phyloP scores from a whole-genome alignment of 2,888 invertebrate genomes.

The Melipona bicolor region DNA sequence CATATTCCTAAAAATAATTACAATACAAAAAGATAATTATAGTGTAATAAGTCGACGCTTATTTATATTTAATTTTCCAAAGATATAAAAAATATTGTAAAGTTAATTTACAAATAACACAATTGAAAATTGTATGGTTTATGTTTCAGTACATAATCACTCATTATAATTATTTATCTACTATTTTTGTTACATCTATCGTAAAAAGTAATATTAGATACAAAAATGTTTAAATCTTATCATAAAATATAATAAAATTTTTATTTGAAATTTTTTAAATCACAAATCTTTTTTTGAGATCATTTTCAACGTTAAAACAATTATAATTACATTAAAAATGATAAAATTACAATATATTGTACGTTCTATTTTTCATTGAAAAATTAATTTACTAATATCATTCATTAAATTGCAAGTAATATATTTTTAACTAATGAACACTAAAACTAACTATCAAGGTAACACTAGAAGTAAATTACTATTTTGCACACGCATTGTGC shows the following conservation, averaged over 20 bases:
- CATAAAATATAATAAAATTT: not conserved
- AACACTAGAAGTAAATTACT: conserved; percentile 38
- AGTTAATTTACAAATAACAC: not conserved
- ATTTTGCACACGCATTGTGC: conserved; percentile 49
- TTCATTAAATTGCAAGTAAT: conserved; percentile 19
- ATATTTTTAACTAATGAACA: conserved; percentile 30
- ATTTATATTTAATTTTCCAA: conserved; percentile 8
- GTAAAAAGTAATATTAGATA: not conserved
- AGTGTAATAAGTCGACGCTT: not conserved
- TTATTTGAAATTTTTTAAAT: not conserved
- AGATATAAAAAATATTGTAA: conserved; percentile 5
- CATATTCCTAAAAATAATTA: conserved; percentile 73
- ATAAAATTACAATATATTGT: not conserved
- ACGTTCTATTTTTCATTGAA: not conserved
- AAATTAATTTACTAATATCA: conserved; percentile 21
- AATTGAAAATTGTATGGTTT: not conserved
- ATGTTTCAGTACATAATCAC: not conserved
- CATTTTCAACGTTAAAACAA: not conserved
- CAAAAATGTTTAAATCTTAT: not conserved
- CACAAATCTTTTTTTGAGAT: not conserved
- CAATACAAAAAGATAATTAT: conserved; percentile 2
- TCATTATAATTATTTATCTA: conserved; percentile 1
- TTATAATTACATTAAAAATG: not conserved
- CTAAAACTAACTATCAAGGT: conserved; percentile 43
- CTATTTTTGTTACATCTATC: not conserved